Base-by-base conservation (phyloP, 2,113 vertebrate species). In the Cryptoleucopteryx plumbea region DNA sequence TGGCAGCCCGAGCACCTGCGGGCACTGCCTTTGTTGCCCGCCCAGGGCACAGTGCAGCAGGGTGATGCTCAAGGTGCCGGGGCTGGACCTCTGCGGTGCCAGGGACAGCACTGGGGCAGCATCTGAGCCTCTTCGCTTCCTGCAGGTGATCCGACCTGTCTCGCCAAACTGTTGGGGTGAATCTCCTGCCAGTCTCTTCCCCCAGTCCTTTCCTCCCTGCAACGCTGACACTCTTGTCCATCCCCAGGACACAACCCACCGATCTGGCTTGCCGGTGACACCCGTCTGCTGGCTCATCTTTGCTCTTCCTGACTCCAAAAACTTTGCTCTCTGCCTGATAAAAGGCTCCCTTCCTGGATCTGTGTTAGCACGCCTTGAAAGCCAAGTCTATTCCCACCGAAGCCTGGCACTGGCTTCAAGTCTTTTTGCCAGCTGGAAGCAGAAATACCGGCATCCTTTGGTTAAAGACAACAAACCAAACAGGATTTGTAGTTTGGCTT, bases 391-490 rank as follows among this genome's bases (percentile, higher is more conserved):
- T 96, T 97, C 94, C 71, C 4, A 96, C 82, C 71, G 52, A 73
- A 94, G 82, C 59, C 94, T 97, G 97, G 95, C 97, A 94, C 6
- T 70, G 74, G 34, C 71, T 82, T 23, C 0, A 0, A 53, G 66
- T 21, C 78, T 20, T 45, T 40, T 2, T 96, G 97, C 97, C 97
- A 97, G 95, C 91, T 97, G 97, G 97, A 97, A 93, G 84, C 87
- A 91, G 93, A 95, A 91, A 45, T 72, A 63, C 67, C 47, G 1
- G 95, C 87, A 95, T 95, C 86, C 95, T 97, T 97, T 96, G 93
- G 93, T 97, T 96, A 95, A 95, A 96, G 94, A 94, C 91, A 97
- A 97, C 96, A 97, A 97, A 95, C 96, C 96, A 96, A 97, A 96
- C 78, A 94, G 95, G 74, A 94, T 96, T 96, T 97, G 94, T 90